Base-by-base conservation (phyloP, 2,113 vertebrate species). In the Epinephelus moara region DNA sequence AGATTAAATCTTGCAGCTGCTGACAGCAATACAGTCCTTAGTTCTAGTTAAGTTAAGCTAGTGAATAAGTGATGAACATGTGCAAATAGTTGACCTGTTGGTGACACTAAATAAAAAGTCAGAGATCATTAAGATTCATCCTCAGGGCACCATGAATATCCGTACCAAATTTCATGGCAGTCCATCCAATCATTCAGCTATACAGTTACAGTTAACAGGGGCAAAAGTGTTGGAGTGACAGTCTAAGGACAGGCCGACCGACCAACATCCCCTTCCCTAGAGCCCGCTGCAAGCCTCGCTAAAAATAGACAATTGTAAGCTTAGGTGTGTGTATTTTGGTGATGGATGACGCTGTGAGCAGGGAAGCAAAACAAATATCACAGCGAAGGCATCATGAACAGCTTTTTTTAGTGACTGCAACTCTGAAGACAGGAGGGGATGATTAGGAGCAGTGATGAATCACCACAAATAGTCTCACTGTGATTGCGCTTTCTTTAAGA, bases 371-470 rank as follows among this genome's bases (percentile, higher is more conserved):
- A 82, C 79, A 91, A 89, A 88, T 77, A 80, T 76, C 69, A 85
- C 61, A 83, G 62, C 70, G 53, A 62, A 64, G 73, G 50, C 10
- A 68, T 63, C 76, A 17, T 19, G 13, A 74, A 62, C 60, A 82
- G 78, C 66, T 63, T 78, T 70, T 45, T 68, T 55, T 59, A 62
- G 74, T 15, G 52, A 64, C 62, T 52, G 12, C 72, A 80, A 60
- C 60, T 78, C 75, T 53, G 50, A 81, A 83, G 83, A 75, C 73
- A 23, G 45, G 23, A 62, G 69, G 70, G 42, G n/a, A 55, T 42
- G 80, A 88, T 89, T 83, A 84, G 66, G 50, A 80, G 62, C 82
- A 18, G 50, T 90, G 90, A 94, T 92, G 71, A 91, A 93, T 92
- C 84, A 88, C 85, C 66, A 40, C 61, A 74, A 77, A 82, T 49